Base-by-base conservation (phyloP, 2,113 vertebrate species). In the Stomatorhinus ivindoensis region DNA sequence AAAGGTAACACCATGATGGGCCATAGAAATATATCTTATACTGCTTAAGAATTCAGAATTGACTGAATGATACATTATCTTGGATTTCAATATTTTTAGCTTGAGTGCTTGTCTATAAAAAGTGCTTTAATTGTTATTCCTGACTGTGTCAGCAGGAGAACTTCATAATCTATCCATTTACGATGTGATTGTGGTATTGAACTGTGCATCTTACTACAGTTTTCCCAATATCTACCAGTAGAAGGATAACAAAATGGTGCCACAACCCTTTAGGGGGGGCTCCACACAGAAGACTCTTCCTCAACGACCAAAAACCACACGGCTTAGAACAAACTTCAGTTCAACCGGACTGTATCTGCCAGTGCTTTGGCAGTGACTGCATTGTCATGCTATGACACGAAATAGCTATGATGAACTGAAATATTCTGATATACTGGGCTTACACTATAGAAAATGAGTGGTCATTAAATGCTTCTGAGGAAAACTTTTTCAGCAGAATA, bases 31-130 rank as follows among this genome's bases (percentile, higher is more conserved):
- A 44, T 83, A 83, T 83, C 35, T 83, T 21, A 24, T 42, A 83
- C 10, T 46, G 9, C 44, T 8, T 83, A 42, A 44, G 21, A 44
- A 44, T 83, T 44, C 44, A 44, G 10, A 3, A 3, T 48, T 15
- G 13, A 27, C 61, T 88, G n/a, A 27, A 69, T 13, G 44, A 51
- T 76, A 50, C 46, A 44, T 44, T 48, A n/a, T n/a, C 10, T 11
- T 48, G 87, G 47, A 88, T 88, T 88, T 88, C 65, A 88, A 42
- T 80, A 88, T 88, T 88, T 47, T 80, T 80, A 76, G 1, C n/a
- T 8, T 76, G 24, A 44, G n/a, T 19, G 44, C 46, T 46, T 69
- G 9, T 73, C 73, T 17, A 21, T n/a, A 61, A 58, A 27, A 50
- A 46, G 44, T 58, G n/a, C 27, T n/a, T 27, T 46, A 46, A 44